Base-by-base conservation (phyloP, 1,140 invertebrate species). In the Bombus impatiens region DNA sequence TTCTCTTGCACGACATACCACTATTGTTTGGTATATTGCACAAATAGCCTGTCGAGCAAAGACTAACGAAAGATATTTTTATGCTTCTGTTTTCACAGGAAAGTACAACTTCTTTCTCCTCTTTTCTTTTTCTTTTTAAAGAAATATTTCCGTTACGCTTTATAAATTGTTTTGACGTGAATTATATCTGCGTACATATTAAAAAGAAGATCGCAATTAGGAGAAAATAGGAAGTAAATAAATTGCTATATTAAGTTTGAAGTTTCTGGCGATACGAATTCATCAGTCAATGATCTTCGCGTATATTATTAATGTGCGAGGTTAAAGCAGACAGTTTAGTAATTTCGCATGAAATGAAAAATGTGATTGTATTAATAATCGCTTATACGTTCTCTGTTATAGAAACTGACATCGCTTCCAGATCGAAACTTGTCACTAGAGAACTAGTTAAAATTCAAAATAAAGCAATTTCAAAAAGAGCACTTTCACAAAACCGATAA, bases 31-130 rank as follows among this genome's bases (percentile, higher is more conserved):
- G 44, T 22, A 44, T 32, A 37, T 68, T 68, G 28, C n/a, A 22
- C 40, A 10, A 32, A 47, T 28, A 53, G 10, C n/a, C 37, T 42
- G 22, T 22, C 25, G 12, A 8, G 37, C 28, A 2, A 35, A 67
- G 68, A 68, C 40, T 47, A 79, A 79, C 47, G 47, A 68, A 62
- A 40, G 35, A 28, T 70, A 15, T 28, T 79, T 79, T 79, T 67
- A 35, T 8, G 22, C 12, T 25, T 8, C n/a, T 42, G 9, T 53
- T 9, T 47, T 15, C 6, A 10, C n/a, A 4, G 10, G 22, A 47
- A 12, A 32, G 10, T n/a, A 15, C 35, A 59, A 37, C 22, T 62
- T 28, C 35, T n/a, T n/a, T 77, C 22, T 77, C 6, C 22, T 18
- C 10, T 57, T 47, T 59, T 25, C 3, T 57, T 1, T 65, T 42